A percentile compares a stretch with the other conserved stretches of the same genome.
phyloP scores from a whole-genome alignment of 2,888 invertebrate species.

The Craniophora ligustri region DNA sequence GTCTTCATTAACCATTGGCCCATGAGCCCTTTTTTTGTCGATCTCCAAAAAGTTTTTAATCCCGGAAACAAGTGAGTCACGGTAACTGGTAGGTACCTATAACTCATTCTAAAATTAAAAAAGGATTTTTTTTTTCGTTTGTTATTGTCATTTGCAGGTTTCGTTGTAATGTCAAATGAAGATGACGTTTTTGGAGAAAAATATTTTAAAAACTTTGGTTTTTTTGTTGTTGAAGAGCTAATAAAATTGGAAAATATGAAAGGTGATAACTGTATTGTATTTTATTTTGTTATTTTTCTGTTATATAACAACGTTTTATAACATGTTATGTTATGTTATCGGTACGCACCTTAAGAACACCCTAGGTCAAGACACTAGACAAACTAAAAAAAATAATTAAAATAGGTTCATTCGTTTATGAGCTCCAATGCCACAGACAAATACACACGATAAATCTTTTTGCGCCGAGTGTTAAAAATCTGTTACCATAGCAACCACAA shows the following conservation, averaged over 20 bases:
- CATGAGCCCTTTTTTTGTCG: conserved; percentile 35
- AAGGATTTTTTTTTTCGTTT: conserved; percentile 1
- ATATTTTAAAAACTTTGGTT: background rate
- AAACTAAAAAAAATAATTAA: too few relatives aligned
- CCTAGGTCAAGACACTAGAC: too few relatives aligned
- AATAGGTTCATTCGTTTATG: too few relatives aligned
- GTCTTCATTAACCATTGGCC: conserved; percentile 65
- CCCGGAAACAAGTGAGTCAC: conserved; percentile 22
- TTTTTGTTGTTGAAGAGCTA: conserved; percentile 3
- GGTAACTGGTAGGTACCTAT: conserved; percentile 1
- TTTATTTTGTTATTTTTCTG: too few relatives aligned
- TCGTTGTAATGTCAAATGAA: background rate
- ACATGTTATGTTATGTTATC: too few relatives aligned
- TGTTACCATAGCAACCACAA: background rate
- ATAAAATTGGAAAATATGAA: too few relatives aligned
- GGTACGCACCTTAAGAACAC: too few relatives aligned
- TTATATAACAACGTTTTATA: too few relatives aligned
- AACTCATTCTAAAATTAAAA: conserved; percentile 21
- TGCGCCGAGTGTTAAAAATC: too few relatives aligned
- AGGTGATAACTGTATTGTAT: too few relatives aligned
- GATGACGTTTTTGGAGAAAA: conserved; percentile 2
- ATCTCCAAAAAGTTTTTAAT: conserved; percentile 38
- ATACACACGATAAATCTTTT: too few relatives aligned
- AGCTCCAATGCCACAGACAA: too few relatives aligned
- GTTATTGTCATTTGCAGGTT: background rate